phyloP scores from a whole-genome alignment of 2,888 invertebrate genomes.

The Dastarcus helophoroides region DNA sequence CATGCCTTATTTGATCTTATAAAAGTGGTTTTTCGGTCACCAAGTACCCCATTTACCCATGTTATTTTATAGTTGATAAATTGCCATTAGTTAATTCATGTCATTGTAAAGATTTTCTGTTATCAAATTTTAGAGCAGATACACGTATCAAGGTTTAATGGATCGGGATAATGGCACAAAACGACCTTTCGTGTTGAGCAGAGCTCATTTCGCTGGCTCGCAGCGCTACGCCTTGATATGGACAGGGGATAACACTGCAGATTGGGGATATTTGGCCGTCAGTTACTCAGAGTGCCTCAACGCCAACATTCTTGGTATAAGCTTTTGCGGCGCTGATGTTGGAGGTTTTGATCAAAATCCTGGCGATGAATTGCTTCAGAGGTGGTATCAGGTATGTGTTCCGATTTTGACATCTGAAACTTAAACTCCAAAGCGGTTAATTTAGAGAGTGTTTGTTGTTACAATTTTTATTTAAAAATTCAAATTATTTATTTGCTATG shows the following conservation, averaged over 20 bases:
- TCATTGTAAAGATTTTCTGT: no score
- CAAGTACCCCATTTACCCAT: no score
- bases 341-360: constrained; percentile 95
- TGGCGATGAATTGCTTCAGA: constrained; percentile 70
- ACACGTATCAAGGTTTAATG: constrained; percentile 49
- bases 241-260: constrained; percentile 95
- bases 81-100: no score
- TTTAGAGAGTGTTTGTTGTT: no score
- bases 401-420: no score
- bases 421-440: no score
- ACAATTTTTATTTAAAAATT: no score
- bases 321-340: constrained; percentile 89
- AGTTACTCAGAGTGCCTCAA: constrained; percentile 83
- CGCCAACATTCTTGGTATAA: constrained; percentile 62
- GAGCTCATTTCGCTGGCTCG: constrained; percentile 84
- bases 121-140: no score
- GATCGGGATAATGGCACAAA: constrained; percentile 49
- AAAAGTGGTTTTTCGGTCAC: no score
- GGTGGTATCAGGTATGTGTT: constrained; percentile 50
- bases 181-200: constrained; percentile 82
- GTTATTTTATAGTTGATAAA: no score
- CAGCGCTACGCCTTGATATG: constrained; percentile 87
- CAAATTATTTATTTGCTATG: no score
- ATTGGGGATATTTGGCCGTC: constrained; percentile 79
- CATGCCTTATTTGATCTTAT: no score